A percentile compares a stretch with the other conserved stretches of the same genome.
These are phyloP conservation scores for Helicoverpa armigera DNA, from an alignment of 1,140 invertebrate genomes.

Conservation along the genomic window DNA sequence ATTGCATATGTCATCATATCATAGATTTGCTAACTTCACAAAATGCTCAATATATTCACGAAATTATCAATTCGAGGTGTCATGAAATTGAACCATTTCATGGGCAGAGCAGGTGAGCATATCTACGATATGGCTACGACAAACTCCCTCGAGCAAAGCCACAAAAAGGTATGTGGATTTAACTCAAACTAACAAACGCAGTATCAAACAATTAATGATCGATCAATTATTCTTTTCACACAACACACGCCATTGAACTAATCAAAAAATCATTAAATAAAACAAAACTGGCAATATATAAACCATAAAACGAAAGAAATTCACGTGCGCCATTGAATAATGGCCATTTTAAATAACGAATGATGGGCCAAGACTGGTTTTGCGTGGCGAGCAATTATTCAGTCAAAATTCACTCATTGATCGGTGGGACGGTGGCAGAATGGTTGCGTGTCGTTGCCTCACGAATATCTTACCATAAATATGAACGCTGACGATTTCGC, in stretches of 20 bases:
- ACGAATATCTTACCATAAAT: slow-evolving; percentile 49
- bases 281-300: slow-evolving; percentile 5
- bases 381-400: slow-evolving; percentile 39
- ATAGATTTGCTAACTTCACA: no score
- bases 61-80: no score
- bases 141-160: no score
- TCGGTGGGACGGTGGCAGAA: slow-evolving; percentile 44
- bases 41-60: no score
- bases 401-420: slow-evolving; percentile 51
- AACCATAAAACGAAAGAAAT: slow-evolving; percentile 43
- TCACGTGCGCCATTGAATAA: slow-evolving; percentile 40
- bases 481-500: slow-evolving; percentile 36
- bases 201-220: slow-evolving; percentile 12
- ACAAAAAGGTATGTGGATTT: no score
- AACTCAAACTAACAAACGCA: not conserved
- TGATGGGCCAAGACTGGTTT: slow-evolving; percentile 39
- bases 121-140: no score
- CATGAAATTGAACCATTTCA: no score
- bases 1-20: no score
- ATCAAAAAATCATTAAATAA: slow-evolving; percentile 34
- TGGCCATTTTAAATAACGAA: slow-evolving; percentile 39
- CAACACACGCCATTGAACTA: slow-evolving; percentile 31
- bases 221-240: slow-evolving; percentile 35
- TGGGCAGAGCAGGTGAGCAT: no score
- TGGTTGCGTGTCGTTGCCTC: slow-evolving; percentile 43